These are phyloP conservation scores for Marronus borbonicus DNA, from an alignment of 2,888 invertebrate genomes.

Conservation along the genomic window DNA sequence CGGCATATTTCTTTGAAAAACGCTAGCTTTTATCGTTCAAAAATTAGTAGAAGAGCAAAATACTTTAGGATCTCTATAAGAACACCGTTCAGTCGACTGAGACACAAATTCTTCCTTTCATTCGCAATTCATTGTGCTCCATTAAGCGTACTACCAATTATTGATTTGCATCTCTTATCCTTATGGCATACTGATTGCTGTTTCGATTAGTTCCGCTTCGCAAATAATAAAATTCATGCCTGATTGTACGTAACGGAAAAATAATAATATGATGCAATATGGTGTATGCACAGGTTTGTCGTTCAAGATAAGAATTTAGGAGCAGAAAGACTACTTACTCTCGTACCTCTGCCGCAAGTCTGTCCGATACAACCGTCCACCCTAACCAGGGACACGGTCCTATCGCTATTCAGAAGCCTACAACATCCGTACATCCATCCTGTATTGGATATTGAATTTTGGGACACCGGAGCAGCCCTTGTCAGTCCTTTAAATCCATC, in stretches of 20 bases:
- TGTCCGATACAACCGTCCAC: slow-evolving; percentile 78
- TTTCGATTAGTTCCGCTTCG: too few relatives aligned
- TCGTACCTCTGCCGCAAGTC: slow-evolving; percentile 78
- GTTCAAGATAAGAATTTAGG: slow-evolving; percentile 87
- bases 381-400: slow-evolving; percentile 78
- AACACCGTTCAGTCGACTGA: too few relatives aligned
- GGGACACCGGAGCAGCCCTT: slow-evolving; percentile 78
- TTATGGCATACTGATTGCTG: too few relatives aligned
- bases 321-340: slow-evolving; percentile 83
- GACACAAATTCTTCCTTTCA: background rate
- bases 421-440: slow-evolving; percentile 96
- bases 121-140: too few relatives aligned
- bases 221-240: too few relatives aligned
- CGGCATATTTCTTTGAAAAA: too few relatives aligned
- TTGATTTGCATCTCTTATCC: too few relatives aligned
- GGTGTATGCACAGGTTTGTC: slow-evolving; percentile 74
- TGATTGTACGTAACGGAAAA: too few relatives aligned
- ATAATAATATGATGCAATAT: background rate
- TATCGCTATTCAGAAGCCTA: slow-evolving; percentile 87
- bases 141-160: too few relatives aligned
- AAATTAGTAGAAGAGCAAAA: too few relatives aligned
- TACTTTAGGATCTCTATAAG: too few relatives aligned
- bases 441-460: slow-evolving; percentile 88
- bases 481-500: slow-evolving; percentile 88
- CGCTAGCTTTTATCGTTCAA: too few relatives aligned